Evolutionary conservation across 1,140 invertebrate species (phyloP).

Genomic region (Pantala flavescens): DNA sequence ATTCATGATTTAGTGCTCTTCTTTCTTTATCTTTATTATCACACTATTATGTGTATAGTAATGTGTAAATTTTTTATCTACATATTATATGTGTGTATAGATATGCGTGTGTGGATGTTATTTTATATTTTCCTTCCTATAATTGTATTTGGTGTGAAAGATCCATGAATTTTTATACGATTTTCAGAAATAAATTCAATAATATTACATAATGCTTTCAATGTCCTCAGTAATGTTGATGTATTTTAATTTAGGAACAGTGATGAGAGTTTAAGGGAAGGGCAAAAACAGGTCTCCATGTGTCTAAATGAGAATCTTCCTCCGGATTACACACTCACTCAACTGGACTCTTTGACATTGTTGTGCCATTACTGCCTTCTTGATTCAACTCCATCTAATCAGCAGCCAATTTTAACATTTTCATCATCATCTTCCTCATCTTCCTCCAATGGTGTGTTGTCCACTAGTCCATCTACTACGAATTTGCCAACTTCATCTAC

Average conservation of each 20-base stretch:
- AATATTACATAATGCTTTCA: no score
- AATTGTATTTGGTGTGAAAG: no score
- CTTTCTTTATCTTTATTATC: no score
- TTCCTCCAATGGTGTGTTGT: not conserved
- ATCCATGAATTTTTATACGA: no score
- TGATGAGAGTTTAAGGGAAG: not conserved
- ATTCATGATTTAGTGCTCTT: no score
- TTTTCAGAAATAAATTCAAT: no score
- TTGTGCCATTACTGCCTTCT: conserved; percentile 77
- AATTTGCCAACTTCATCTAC: conserved; percentile 48
- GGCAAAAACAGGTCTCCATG: not conserved
- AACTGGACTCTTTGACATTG: conserved; percentile 72
- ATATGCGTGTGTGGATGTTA: no score
- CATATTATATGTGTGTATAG: no score
- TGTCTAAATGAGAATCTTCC: conserved; percentile 34
- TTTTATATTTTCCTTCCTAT: no score
- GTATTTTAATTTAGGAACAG: conserved; percentile 13
- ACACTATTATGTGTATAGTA: no score
- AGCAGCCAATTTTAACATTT: not conserved
- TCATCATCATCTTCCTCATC: not conserved
- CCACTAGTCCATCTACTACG: conserved; percentile 31
- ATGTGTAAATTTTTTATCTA: no score
- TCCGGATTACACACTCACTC: conserved; percentile 68
- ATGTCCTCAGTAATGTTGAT: no score
- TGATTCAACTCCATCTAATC: conserved; percentile 42